Percentiles rank a stretch among this genome's conserved stretches.
These are phyloP conservation scores for Margaritifera margaritifera DNA, from an alignment of 2,888 invertebrate genomes.

Conservation along the genomic window DNA sequence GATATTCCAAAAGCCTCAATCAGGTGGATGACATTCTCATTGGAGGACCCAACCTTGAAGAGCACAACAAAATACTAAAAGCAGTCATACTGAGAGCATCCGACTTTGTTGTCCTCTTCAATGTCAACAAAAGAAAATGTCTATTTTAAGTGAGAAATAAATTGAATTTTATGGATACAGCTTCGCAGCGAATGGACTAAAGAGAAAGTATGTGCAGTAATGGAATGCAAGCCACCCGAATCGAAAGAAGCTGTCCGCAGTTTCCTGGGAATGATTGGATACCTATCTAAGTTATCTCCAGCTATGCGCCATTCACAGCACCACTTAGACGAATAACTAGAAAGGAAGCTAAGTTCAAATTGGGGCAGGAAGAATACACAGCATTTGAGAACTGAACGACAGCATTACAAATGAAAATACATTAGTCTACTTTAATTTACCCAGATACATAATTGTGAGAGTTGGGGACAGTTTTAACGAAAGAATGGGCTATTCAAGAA, in stretches of 20 bases:
- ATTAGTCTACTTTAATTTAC: slow-evolving; percentile 6
- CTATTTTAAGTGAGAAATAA: too few relatives aligned
- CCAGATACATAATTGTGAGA: slow-evolving; percentile 2
- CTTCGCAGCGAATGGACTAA: slow-evolving; percentile 7
- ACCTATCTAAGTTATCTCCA: slow-evolving; percentile 7
- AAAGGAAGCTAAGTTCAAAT: slow-evolving; percentile 1
- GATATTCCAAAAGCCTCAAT: too few relatives aligned
- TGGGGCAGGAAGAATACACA: not conserved
- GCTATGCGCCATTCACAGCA: slow-evolving; percentile 6
- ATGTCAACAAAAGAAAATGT: too few relatives aligned
- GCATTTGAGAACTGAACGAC: not conserved
- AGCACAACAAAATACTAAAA: too few relatives aligned
- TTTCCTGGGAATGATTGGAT: slow-evolving; percentile 2
- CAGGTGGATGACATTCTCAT: too few relatives aligned
- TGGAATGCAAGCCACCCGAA: slow-evolving; percentile 8
- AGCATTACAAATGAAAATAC: slow-evolving; percentile 8
- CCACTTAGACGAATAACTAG: slow-evolving; percentile 6
- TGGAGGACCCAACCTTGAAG: too few relatives aligned
- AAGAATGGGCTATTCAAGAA: slow-evolving; percentile 9
- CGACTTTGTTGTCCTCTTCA: too few relatives aligned
- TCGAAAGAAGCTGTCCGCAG: slow-evolving; percentile 9
- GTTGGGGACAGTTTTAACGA: slow-evolving; percentile 8
- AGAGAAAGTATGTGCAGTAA: slow-evolving; percentile 8
- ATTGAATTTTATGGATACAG: slow-evolving; percentile 8
- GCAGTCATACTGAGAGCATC: too few relatives aligned